These are phyloP conservation scores for Phortica magna DNA, from an alignment of 2,888 invertebrate species.

Conservation along the genomic window DNA sequence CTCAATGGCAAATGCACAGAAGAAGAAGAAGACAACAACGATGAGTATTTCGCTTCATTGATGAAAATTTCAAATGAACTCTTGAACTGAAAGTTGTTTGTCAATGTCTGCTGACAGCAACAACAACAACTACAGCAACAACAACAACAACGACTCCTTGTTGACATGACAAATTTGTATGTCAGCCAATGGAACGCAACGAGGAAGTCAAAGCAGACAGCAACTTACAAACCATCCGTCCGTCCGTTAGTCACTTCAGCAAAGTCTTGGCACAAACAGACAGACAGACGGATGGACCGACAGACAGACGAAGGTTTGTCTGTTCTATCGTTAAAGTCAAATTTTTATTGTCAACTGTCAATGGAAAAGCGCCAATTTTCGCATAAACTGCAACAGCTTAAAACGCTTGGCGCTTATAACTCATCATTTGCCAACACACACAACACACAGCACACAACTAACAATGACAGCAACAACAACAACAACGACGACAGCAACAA, in stretches of 20 bases:
- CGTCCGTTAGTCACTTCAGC: background rate
- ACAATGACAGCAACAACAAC: too few species aligned
- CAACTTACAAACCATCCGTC: background rate
- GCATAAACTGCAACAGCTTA: background rate
- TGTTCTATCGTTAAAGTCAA: conserved; percentile 1
- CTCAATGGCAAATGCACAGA: conserved; percentile 53
- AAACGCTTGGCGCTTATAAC: conserved; percentile 2
- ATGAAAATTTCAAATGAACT: conserved; percentile 63
- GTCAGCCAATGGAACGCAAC: background rate
- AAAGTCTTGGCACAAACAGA: background rate
- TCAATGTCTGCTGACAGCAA: conserved; percentile 57
- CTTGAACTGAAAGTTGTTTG: conserved; percentile 63
- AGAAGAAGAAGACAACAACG: background rate
- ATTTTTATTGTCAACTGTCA: conserved; percentile 15
- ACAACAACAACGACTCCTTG: conserved; percentile 17
- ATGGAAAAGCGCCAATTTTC: conserved; percentile 1
- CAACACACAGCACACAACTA: too few species aligned
- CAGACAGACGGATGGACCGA: too few species aligned
- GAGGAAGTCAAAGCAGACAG: too few species aligned
- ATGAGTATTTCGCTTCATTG: conserved; percentile 53
- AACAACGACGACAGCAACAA: background rate
- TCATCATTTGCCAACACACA: background rate
- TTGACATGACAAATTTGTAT: conserved; percentile 63
- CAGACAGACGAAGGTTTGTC: too few species aligned
- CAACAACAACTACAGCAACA: background rate